These are phyloP conservation scores for Euthynnus affinis DNA, from an alignment of 2,797 vertebrate genomes.

Conservation along the genomic window DNA sequence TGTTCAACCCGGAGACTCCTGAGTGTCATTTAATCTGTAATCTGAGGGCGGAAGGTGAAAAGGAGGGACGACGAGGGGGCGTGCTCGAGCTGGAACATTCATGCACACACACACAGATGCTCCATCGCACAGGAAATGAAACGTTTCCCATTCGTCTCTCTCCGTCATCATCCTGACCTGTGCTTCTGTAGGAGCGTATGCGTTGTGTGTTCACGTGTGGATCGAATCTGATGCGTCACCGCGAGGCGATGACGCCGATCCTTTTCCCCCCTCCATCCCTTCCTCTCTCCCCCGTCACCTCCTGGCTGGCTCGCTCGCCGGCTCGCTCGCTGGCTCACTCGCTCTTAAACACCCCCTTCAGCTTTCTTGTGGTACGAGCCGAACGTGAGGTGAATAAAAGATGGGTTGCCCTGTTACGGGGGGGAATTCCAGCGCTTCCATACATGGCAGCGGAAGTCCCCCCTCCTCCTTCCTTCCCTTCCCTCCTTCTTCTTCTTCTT, in stretches of 20 bases:
- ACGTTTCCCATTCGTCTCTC: too few species aligned
- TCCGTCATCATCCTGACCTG: neutral
- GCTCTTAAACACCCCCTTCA: constrained; percentile 1
- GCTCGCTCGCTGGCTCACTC: too few species aligned
- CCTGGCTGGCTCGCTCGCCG: too few species aligned
- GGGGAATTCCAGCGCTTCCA: constrained; percentile 80
- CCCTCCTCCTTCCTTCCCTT: constrained; percentile 18
- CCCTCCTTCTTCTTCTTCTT: constrained; percentile 3
- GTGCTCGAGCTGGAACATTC: too few species aligned
- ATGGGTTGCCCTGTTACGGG: constrained; percentile 68
- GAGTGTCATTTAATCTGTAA: constrained; percentile 10
- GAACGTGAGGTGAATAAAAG: constrained; percentile 75
- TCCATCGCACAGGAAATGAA: neutral
- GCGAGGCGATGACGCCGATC: constrained; percentile 26
- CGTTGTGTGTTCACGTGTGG: neutral
- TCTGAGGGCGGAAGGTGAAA: neutral
- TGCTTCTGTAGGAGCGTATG: neutral
- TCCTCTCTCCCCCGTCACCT: neutral
- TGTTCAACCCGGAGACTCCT: neutral
- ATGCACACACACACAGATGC: too few species aligned
- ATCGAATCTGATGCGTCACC: constrained; percentile 32
- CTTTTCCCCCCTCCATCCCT: neutral
- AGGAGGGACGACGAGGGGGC: neutral
- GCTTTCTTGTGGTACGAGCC: constrained; percentile 46
- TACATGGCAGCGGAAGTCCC: constrained; percentile 74